Base-by-base conservation (phyloP, 2,888 invertebrate genomes). In the Orthosia cruda region DNA sequence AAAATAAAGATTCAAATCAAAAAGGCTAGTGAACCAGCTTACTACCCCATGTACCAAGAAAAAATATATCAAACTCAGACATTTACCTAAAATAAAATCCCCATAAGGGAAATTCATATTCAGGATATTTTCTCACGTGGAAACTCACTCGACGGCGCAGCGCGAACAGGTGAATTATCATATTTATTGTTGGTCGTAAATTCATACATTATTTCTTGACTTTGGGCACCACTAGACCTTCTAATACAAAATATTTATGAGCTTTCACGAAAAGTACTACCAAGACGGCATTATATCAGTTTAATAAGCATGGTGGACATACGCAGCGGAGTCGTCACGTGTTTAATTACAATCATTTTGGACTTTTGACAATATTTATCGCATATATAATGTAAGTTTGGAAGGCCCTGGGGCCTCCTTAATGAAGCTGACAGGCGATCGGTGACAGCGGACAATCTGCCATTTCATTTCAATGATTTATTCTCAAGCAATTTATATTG, bases 131-230 rank as follows among this genome's bases (percentile, higher is more conserved):
- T 84, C 89, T 85, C 84, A 80, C 76, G 80, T 83, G 85, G 87
- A 86, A 88, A 89, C 84, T 83, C 84, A 87, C 87, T 88, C 83
- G 83, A 73, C 83, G 65, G 78, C 68, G 82, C 71, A 81, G 85
- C 81, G 87, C 71, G 83, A 89, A 89, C 88, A 89, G 87, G 89
- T 89, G 83, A 89, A 91, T 90, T 91, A 91, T 89, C 87, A 90
- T 91, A 90, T 91, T 92, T 89, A 91, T 92, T 87, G 89, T 88
- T 69, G 82, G 75, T 76, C 84, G 83, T 87, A 87, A 88, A 86
- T 84, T 67, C 63, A 81, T 87, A 67, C 18, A 84, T 76, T 81
- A 84, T 74, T 76, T 76, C 77, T 74, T 63, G 57, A 74, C 76
- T 77, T 83, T 62, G 45, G 45, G 40, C 55, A 68, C 63, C 50